Evolutionary conservation across 1,140 invertebrate species (phyloP), one percentile per base, ranked within the genome.

Genomic region (Coptotermes formosanus): DNA sequence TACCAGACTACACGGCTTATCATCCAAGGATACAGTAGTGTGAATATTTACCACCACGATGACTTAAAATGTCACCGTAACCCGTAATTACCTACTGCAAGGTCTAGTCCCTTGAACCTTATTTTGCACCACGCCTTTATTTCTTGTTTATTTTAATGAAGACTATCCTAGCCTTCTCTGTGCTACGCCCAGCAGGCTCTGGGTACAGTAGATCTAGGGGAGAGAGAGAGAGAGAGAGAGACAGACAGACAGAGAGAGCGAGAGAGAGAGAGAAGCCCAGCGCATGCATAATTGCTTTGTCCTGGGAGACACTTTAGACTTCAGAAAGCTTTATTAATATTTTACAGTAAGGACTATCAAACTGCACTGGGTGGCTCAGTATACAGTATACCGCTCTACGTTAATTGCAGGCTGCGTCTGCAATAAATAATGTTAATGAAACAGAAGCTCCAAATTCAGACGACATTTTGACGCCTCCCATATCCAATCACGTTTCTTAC

Each of bases 231-330:
- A 69, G 32, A 45, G 43, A 44, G 64, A n/a, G 45, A 19, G 75
- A n/a, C n/a, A n/a, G n/a, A n/a, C n/a, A 85, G 85, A n/a, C n/a
- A n/a, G n/a, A n/a, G n/a, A n/a, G n/a, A 25, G 21, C 6, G 23
- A 23, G 32, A 64, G 59, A 64, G 64, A 75, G n/a, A 75, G 64
- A 75, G 64, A 75, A 30, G 7, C 30, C 59, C 44, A 30, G 38
- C 32, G 64, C 86, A 87, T 87, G 59, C 86, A 87, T 87, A 87
- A 87, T 87, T 87, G 86, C 86, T 85, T 82, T 85, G 59, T 87
- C 86, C 83, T 87, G 64, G n/a, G 86, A 87, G 86, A 85, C 86
- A 87, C 86, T 87, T 87, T 84, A 87, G 84, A 84, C 64, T 84
- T 87, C 85, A 82, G 85, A 86, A 86, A 48, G 85, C 85, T 82